A percentile compares a stretch with the other conserved stretches of the same genome.
Evolutionary conservation across 2,113 vertebrate species (phyloP).

Genomic region (Sus scrofa): DNA sequence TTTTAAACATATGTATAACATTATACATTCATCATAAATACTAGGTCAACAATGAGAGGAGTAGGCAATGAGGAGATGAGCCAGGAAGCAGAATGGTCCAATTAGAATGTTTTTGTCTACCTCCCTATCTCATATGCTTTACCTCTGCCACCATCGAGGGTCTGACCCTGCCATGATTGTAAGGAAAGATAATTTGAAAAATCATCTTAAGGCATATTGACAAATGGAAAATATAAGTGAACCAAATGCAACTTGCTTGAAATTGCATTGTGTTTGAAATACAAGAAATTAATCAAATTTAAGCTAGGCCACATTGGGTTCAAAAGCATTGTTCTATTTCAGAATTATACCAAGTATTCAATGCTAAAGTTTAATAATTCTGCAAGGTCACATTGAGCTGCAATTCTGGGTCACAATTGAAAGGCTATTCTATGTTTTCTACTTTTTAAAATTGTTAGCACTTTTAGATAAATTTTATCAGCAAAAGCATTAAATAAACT

Average conservation of each 20-base stretch:
- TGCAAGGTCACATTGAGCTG: conserved; percentile 6
- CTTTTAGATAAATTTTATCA: neutral
- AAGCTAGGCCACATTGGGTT: neutral
- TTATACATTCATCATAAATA: conserved; percentile 70
- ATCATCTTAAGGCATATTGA: neutral
- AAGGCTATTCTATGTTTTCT: neutral
- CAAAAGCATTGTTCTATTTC: conserved; percentile 32
- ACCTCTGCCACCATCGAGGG: no score
- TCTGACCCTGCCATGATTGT: neutral
- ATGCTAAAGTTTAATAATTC: neutral
- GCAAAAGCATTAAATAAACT: neutral
- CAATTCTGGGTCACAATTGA: neutral
- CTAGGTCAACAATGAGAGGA: conserved; percentile 67
- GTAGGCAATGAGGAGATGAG: neutral
- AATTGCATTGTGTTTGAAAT: conserved; percentile 6
- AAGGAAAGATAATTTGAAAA: neutral
- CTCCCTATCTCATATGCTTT: neutral
- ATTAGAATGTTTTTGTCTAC: neutral
- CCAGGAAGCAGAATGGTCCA: neutral
- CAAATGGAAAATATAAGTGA: neutral
- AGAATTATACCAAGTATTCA: neutral
- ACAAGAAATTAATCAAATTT: conserved; percentile 30
- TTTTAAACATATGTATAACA: conserved; percentile 67
- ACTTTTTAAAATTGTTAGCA: conserved; percentile 11
- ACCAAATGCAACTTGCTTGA: neutral